Conservation (phyloP, 2,888 invertebrate species). For the Lasioglossum villosulum region DNA sequence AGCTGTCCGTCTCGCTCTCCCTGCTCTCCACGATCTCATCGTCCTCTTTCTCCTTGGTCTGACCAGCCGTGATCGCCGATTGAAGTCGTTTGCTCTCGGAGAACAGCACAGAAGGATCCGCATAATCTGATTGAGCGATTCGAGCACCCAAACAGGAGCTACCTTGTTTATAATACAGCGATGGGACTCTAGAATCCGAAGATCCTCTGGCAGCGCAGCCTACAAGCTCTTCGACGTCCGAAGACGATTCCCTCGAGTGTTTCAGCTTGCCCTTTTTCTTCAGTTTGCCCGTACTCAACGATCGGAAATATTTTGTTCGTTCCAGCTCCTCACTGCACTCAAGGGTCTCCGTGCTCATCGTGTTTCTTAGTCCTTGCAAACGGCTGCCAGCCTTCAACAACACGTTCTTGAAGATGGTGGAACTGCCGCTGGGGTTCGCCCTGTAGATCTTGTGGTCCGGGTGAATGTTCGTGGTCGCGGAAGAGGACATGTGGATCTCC, state of each 20-base stretch:
- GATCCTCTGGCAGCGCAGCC: constrained; percentile 68
- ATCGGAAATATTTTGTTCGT: constrained; percentile 73
- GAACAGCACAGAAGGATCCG: constrained; percentile 91
- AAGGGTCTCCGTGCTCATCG: constrained; percentile 83
- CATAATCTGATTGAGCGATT: constrained; percentile 95
- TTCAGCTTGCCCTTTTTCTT: constrained; percentile 81
- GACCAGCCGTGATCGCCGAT: background rate
- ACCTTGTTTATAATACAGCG: constrained; percentile 89
- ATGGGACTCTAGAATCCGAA: constrained; percentile 66
- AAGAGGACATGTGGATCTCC: constrained; percentile 84
- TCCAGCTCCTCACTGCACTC: constrained; percentile 80
- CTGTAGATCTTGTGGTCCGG: constrained; percentile 93
- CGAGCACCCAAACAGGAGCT: constrained; percentile 94
- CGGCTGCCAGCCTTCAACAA: constrained; percentile 81
- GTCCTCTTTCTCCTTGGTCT: constrained; percentile 23
- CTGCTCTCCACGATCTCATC: constrained; percentile 52
- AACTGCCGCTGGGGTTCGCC: constrained; percentile 82
- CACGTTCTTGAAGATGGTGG: constrained; percentile 82
- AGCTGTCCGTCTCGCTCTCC: constrained; percentile 88
- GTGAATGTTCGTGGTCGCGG: constrained; percentile 86
- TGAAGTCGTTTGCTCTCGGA: constrained; percentile 78
- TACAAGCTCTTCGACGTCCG: constrained; percentile 78
- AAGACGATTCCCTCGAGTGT: constrained; percentile 76
- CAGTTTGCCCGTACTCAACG: constrained; percentile 70
- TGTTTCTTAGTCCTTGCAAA: constrained; percentile 80